Percentiles rank a stretch among this genome's conserved stretches.
phyloP scores from a whole-genome alignment of 2,888 invertebrate genomes.

The Allygus modestus region DNA sequence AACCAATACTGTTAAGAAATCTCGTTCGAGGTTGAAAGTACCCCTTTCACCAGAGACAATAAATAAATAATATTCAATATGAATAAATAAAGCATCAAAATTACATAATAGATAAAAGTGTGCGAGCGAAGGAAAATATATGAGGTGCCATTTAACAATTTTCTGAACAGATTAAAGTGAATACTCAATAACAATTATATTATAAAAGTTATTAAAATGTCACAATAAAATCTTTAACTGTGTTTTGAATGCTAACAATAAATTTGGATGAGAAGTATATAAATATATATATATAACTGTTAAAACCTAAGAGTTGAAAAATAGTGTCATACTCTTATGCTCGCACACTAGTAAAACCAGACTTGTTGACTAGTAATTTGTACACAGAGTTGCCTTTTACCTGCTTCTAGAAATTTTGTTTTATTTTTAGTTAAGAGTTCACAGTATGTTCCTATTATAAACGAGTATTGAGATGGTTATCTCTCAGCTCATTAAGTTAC shows the following conservation, averaged over 20 bases:
- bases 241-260: too few species aligned
- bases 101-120: constrained; percentile 1
- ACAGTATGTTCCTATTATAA: too few species aligned
- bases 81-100: constrained; percentile 47
- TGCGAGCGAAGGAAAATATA: neutral
- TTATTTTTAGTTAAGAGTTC: too few species aligned
- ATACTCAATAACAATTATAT: neutral
- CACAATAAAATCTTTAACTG: too few species aligned
- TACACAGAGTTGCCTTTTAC: neutral
- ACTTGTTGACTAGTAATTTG: neutral
- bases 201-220: neutral
- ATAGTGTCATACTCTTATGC: neutral
- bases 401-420: neutral
- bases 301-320: too few species aligned
- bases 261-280: too few species aligned
- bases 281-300: too few species aligned
- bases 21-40: neutral
- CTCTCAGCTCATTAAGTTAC: too few species aligned
- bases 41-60: constrained; percentile 23
- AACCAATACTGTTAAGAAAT: constrained; percentile 53
- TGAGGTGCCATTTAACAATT: neutral
- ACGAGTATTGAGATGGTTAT: too few species aligned
- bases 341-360: neutral
- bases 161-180: neutral
- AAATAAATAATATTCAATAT: constrained; percentile 52